phyloP scores from a whole-genome alignment of 2,113 vertebrate species.

The Zosterops hypoxanthus region DNA sequence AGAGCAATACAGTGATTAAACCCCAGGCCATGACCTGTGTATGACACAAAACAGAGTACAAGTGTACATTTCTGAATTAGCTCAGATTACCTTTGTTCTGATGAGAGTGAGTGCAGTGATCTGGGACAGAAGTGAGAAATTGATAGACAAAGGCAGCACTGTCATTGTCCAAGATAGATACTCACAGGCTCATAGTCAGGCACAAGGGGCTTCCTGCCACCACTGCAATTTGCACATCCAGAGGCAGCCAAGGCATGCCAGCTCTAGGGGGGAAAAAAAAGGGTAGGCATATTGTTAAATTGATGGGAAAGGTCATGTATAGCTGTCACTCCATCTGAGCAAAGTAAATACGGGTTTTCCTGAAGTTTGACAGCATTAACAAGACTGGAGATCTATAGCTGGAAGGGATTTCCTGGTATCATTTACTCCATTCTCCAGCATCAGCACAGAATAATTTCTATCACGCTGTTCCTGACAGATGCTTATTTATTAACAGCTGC shows the following conservation, averaged over 20 bases:
- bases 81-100: background rate
- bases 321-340: background rate
- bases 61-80: background rate
- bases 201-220: background rate
- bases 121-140: background rate
- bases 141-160: fast-evolving
- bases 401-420: background rate
- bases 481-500: background rate
- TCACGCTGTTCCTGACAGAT: background rate
- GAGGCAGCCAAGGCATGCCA: background rate
- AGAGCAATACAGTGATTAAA: background rate
- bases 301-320: background rate
- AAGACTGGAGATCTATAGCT: background rate
- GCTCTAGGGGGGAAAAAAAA: background rate
- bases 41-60: background rate
- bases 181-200: background rate
- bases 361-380: slow-evolving; percentile 5
- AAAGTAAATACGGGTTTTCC: background rate
- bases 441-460: background rate
- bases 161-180: background rate
- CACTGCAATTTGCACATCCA: background rate
- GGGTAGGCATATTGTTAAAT: background rate
- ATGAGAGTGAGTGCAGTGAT: background rate
- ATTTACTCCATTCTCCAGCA: background rate
- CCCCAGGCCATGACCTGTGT: background rate